Percentiles rank a stretch among this genome's conserved stretches.
phyloP scores from a whole-genome alignment of 2,797 vertebrate species.

The Hemibagrus guttatus region DNA sequence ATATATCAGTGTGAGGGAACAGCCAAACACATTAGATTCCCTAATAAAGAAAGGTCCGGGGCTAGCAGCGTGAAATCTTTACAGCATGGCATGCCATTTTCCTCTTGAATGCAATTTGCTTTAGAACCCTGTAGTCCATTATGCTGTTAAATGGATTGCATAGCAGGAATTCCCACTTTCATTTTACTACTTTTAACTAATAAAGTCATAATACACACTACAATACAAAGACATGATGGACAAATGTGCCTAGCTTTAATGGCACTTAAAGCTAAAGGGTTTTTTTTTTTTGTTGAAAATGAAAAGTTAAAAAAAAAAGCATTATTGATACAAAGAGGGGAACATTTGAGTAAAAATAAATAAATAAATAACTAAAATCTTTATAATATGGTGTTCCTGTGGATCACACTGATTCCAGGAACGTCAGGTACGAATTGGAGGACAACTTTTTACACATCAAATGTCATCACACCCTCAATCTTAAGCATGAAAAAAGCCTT shows the following conservation, averaged over 20 bases:
- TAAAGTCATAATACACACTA: constrained; percentile 5
- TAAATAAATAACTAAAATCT: background rate
- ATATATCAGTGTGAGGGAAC: constrained; percentile 6
- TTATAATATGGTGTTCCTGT: background rate
- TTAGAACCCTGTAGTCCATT: constrained; percentile 17
- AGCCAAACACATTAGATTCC: constrained; percentile 22
- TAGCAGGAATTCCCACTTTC: constrained; percentile 25
- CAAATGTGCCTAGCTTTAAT: background rate
- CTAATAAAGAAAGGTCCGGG: constrained; percentile 24
- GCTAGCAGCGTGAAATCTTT: constrained; percentile 20
- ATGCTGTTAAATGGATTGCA: constrained; percentile 36
- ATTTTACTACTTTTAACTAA: constrained; percentile 14
- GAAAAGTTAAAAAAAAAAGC: background rate
- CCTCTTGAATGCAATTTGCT: constrained; percentile 12
- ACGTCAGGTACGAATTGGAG: background rate
- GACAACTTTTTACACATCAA: background rate
- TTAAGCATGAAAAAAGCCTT: background rate
- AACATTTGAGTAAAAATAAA: background rate
- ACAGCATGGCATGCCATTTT: constrained; percentile 11
- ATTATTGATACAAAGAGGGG: background rate
- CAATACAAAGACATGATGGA: background rate
- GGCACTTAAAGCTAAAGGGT: constrained; percentile 15
- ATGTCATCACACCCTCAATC: background rate
- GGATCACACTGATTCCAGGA: no score
- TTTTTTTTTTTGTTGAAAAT: background rate